phyloP scores from a whole-genome alignment of 1,140 invertebrate species.

The Apis laboriosa region DNA sequence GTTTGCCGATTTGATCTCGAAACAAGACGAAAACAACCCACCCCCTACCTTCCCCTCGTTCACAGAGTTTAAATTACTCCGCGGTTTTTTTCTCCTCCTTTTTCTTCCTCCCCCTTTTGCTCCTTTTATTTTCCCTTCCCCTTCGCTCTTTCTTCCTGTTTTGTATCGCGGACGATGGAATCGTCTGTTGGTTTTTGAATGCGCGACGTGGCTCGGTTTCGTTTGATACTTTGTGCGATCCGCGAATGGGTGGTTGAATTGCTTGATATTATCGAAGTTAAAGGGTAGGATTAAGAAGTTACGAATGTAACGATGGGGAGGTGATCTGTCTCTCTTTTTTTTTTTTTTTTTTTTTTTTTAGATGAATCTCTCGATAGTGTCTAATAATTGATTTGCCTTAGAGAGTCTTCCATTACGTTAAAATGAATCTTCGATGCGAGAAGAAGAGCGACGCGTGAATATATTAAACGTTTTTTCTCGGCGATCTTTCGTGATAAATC shows the following conservation, averaged over 20 bases:
- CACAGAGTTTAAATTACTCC: background rate
- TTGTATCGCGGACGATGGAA: background rate
- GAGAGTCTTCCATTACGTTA: too few species aligned
- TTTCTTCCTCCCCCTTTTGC: background rate
- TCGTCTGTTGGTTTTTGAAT: background rate
- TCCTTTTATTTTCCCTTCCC: background rate
- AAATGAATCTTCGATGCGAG: too few species aligned
- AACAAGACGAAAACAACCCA: slow-evolving; percentile 34
- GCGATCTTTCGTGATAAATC: too few species aligned
- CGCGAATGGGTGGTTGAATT: background rate
- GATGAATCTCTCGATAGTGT: background rate
- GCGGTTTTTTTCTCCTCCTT: too few species aligned
- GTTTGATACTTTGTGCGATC: background rate
- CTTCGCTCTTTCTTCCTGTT: background rate
- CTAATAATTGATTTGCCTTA: background rate
- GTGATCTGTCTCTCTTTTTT: too few species aligned
- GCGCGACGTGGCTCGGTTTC: background rate
- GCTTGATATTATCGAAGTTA: too few species aligned
- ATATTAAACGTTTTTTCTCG: too few species aligned
- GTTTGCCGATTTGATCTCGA: slow-evolving; percentile 41
- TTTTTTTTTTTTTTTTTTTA: too few species aligned
- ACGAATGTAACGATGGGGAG: background rate
- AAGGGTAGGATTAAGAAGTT: background rate
- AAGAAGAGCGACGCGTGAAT: too few species aligned
- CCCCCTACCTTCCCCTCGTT: too few species aligned